Conservation (phyloP, 2,888 invertebrate genomes). For the Xestia rhomboidea region DNA sequence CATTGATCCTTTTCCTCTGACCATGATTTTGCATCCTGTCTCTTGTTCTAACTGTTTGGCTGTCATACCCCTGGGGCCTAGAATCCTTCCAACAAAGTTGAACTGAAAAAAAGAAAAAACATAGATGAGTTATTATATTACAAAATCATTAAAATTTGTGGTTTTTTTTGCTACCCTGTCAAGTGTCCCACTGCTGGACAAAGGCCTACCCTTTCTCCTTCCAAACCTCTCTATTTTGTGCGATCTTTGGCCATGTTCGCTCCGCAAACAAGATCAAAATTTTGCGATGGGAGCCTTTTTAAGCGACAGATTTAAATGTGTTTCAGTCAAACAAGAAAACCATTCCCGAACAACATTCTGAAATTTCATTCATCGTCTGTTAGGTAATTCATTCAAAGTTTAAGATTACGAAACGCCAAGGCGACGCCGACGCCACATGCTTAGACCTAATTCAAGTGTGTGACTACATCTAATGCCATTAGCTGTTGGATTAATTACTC, state of each 20-base stretch:
- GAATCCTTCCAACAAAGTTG: conserved; percentile 99
- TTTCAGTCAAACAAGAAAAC: conserved; percentile 13
- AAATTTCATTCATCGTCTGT: conserved; percentile 58
- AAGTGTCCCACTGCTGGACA: too few relatives aligned
- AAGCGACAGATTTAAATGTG: not conserved
- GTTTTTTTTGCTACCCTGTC: too few relatives aligned
- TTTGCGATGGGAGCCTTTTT: too few relatives aligned
- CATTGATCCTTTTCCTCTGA: conserved; percentile 99
- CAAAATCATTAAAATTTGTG: not conserved
- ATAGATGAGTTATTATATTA: conserved; percentile 12
- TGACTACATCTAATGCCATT: conserved; percentile 78
- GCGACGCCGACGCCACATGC: conserved; percentile 57
- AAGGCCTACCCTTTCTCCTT: too few relatives aligned
- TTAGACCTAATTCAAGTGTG: conserved; percentile 69
- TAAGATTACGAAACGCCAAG: conserved; percentile 68
- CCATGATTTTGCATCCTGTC: conserved; percentile 99
- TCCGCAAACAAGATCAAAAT: too few relatives aligned
- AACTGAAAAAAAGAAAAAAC: conserved; percentile 93
- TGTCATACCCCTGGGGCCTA: conserved; percentile 99
- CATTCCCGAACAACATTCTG: conserved; percentile 6
- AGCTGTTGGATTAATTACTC: conserved; percentile 85
- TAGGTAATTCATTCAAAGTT: conserved; percentile 60
- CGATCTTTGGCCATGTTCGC: too few relatives aligned
- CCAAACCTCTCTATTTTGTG: too few relatives aligned
- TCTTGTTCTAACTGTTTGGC: conserved; percentile 99